phyloP scores from a whole-genome alignment of 2,797 vertebrate species.

The Pithecia hirsuta region DNA sequence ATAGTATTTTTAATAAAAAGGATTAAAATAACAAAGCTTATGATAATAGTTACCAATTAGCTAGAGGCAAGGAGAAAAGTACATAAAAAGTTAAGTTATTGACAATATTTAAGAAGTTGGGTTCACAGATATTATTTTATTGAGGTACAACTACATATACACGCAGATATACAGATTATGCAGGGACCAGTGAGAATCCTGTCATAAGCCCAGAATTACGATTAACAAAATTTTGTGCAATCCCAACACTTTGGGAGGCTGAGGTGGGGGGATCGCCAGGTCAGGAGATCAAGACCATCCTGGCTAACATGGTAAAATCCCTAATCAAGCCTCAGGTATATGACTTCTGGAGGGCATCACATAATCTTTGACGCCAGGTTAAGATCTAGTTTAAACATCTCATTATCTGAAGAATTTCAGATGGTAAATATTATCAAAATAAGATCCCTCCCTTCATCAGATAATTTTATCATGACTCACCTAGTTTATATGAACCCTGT shows the following conservation, averaged over 20 bases:
- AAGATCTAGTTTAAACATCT: constrained; percentile 18
- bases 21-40: constrained; percentile 10
- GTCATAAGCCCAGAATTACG: background rate
- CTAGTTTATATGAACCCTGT: background rate
- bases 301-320: background rate
- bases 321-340: background rate
- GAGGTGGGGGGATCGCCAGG: no score
- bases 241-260: no score
- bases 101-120: background rate
- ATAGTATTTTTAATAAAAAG: background rate
- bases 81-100: background rate
- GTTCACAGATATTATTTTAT: constrained; percentile 10
- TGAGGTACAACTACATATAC: background rate
- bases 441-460: background rate
- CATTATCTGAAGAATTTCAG: background rate
- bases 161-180: background rate
- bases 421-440: background rate
- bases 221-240: constrained; percentile 34
- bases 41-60: background rate
- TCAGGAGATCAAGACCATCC: no score
- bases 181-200: background rate
- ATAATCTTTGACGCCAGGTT: background rate
- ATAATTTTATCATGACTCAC: background rate
- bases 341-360: background rate
- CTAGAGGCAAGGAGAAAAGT: background rate